A percentile compares a stretch with the other conserved stretches of the same genome.
phyloP scores from a whole-genome alignment of 1,140 invertebrate genomes.

The Tetranychus urticae region DNA sequence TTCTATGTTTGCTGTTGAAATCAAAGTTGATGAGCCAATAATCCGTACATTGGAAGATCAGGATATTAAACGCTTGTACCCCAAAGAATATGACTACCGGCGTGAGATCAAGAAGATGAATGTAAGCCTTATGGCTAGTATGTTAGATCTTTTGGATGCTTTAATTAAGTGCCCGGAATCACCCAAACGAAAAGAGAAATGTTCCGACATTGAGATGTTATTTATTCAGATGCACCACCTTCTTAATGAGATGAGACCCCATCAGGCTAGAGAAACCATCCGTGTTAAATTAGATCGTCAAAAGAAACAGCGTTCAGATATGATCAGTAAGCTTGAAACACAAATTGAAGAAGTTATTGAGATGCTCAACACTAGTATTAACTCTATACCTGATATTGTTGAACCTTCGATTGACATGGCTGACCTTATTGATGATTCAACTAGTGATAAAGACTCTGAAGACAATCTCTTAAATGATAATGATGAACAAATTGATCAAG shows the following conservation, averaged over 20 bases:
- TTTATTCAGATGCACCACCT: slow-evolving; percentile 96
- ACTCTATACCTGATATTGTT: slow-evolving; percentile 2
- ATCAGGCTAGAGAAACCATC: slow-evolving; percentile 32
- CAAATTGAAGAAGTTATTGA: slow-evolving; percentile 57
- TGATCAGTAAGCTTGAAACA: slow-evolving; percentile 64
- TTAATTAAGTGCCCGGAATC: slow-evolving; percentile 41
- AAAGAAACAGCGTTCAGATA: slow-evolving; percentile 67
- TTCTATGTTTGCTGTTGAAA: slow-evolving; percentile 8
- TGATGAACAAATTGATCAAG: not conserved
- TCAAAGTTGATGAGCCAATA: slow-evolving; percentile 7
- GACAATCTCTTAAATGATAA: not conserved
- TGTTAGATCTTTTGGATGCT: slow-evolving; percentile 81
- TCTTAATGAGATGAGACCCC: slow-evolving; percentile 89
- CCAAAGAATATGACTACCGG: slow-evolving; percentile 80
- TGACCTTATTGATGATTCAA: not conserved
- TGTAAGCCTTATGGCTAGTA: slow-evolving; percentile 84
- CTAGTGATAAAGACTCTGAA: not conserved
- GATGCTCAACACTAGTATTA: slow-evolving; percentile 7
- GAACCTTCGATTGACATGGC: not conserved
- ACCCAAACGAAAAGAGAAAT: slow-evolving; percentile 71
- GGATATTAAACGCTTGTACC: slow-evolving; percentile 52
- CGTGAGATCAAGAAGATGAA: slow-evolving; percentile 91
- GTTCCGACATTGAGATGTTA: slow-evolving; percentile 76
- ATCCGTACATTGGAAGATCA: slow-evolving; percentile 7
- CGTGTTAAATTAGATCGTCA: slow-evolving; percentile 92